Percentiles rank a stretch among this genome's conserved stretches.
Conservation (phyloP, 2,888 invertebrate species). For the Microplitis deprimator region DNA sequence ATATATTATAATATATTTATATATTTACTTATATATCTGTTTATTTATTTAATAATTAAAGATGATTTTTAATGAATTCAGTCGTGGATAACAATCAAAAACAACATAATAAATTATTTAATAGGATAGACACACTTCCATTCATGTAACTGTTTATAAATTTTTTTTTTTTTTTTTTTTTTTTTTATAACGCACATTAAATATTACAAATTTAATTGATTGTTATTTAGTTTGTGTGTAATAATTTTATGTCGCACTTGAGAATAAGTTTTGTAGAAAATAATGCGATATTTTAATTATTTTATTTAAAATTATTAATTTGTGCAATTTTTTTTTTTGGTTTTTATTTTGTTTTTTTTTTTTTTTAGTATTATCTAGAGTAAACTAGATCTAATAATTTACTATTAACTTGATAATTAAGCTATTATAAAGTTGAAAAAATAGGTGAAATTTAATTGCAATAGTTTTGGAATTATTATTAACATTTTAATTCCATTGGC, state of each 20-base stretch:
- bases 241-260: not conserved
- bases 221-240: not conserved
- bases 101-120: slow-evolving; percentile 22
- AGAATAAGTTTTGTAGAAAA: not conserved
- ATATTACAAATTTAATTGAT: not conserved
- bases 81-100: slow-evolving; percentile 56
- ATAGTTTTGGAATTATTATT: slow-evolving; percentile 25
- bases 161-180: not conserved
- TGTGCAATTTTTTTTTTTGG: not conserved
- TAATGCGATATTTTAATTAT: slow-evolving; percentile 13
- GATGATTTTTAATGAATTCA: slow-evolving; percentile 47
- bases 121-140: not conserved
- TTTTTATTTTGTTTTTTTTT: not conserved
- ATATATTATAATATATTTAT: slow-evolving; percentile 45
- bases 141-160: not conserved
- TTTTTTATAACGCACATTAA: not conserved
- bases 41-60: not conserved
- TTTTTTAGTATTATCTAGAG: not conserved
- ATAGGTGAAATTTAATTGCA: slow-evolving; percentile 56
- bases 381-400: not conserved
- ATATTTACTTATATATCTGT: slow-evolving; percentile 33
- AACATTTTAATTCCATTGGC: slow-evolving; percentile 19
- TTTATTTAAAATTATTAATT: not conserved
- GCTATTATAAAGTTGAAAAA: slow-evolving; percentile 66
- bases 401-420: slow-evolving; percentile 34